Conservation (phyloP, 1,140 invertebrate species). For the Cyclargus thomasi region DNA sequence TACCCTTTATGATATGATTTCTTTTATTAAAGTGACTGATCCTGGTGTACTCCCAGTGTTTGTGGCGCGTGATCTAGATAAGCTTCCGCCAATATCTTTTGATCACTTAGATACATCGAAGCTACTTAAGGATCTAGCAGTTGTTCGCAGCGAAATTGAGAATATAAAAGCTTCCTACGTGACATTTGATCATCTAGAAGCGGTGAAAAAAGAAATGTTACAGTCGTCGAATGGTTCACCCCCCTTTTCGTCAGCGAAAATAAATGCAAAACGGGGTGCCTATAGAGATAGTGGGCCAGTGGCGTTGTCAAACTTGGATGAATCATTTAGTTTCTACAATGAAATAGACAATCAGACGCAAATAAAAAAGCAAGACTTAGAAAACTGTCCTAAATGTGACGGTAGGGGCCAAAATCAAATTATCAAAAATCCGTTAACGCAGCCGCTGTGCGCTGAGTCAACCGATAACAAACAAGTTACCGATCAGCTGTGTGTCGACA, state of each 20-base stretch:
- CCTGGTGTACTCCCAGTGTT: slow-evolving; percentile 27
- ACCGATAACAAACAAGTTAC: neutral
- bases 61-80: slow-evolving; percentile 26
- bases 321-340: slow-evolving; percentile 17
- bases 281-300: slow-evolving; percentile 26
- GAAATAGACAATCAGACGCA: slow-evolving; percentile 11
- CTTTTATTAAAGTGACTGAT: slow-evolving; percentile 21
- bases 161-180: slow-evolving; percentile 23
- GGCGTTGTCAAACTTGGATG: slow-evolving; percentile 14
- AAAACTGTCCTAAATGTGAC: neutral
- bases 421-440: neutral
- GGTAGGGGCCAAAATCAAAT: neutral
- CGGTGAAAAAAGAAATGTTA: slow-evolving; percentile 7
- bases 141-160: slow-evolving; percentile 24
- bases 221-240: neutral
- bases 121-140: too few species aligned
- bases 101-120: slow-evolving; percentile 30
- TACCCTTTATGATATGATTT: slow-evolving; percentile 20
- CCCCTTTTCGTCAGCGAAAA: slow-evolving; percentile 21
- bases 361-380: slow-evolving; percentile 1
- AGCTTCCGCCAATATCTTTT: slow-evolving; percentile 27
- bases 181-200: slow-evolving; percentile 22
- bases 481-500: neutral
- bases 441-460: neutral
- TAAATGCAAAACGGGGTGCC: slow-evolving; percentile 26